Evolutionary conservation across 2,113 vertebrate species (phyloP).

Genomic region (Pavo muticus): DNA sequence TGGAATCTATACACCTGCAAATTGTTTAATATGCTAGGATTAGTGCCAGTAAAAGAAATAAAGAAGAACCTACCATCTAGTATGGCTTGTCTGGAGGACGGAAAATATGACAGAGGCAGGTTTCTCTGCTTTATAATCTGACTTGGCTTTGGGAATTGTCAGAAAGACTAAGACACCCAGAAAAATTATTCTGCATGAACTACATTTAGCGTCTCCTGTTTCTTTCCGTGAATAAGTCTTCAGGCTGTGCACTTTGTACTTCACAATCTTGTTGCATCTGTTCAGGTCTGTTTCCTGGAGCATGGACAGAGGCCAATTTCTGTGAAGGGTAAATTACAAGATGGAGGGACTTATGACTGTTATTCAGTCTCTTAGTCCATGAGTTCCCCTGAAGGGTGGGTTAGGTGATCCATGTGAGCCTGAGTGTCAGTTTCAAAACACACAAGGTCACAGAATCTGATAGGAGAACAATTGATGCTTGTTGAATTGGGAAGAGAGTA

Average conservation of each 20-base stretch:
- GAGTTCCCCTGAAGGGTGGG: neutral
- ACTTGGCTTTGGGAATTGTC: neutral
- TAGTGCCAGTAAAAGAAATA: neutral
- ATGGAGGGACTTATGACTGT: neutral
- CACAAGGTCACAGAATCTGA: neutral
- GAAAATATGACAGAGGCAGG: neutral
- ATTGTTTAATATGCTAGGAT: neutral
- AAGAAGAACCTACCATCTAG: neutral
- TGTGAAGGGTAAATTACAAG: neutral
- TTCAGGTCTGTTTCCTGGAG: neutral
- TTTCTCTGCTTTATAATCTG: neutral
- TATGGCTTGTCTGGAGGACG: neutral
- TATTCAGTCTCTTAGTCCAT: neutral
- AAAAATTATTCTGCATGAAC: neutral
- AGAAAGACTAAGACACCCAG: neutral
- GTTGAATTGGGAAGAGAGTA: neutral
- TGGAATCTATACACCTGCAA: neutral
- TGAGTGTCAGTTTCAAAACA: neutral
- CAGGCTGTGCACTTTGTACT: neutral
- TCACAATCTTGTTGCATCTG: neutral
- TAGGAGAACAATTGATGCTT: neutral
- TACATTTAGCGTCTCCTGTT: neutral
- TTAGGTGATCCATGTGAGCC: neutral
- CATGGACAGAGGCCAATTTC: neutral
- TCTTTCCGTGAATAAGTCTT: neutral